These are phyloP conservation scores for Nomada flava DNA, from an alignment of 2,888 invertebrate genomes.

Conservation along the genomic window DNA sequence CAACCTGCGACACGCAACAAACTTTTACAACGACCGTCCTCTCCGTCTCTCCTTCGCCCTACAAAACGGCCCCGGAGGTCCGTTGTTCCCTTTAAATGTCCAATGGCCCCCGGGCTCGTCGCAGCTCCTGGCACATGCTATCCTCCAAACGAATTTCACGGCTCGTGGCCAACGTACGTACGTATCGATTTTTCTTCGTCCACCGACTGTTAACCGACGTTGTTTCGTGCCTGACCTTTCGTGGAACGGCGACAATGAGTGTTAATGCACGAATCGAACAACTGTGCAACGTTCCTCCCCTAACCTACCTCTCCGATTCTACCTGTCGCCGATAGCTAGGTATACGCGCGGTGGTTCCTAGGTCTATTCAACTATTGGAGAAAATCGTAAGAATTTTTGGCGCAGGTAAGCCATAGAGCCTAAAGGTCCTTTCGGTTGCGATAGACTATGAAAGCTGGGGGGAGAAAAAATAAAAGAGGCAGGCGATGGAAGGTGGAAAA, in stretches of 20 bases:
- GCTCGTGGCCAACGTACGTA: constrained; percentile 69
- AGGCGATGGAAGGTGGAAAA: constrained; percentile 51
- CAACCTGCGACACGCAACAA: constrained; percentile 25
- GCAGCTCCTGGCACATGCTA: background rate
- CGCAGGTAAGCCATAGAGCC: background rate
- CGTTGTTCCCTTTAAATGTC: constrained; percentile 46
- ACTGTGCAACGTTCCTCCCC: background rate
- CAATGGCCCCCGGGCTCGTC: background rate
- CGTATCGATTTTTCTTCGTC: constrained; percentile 73
- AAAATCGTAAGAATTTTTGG: background rate
- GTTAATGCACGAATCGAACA: background rate
- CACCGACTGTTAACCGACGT: constrained; percentile 31
- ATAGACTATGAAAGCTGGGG: background rate
- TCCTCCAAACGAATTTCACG: constrained; percentile 35
- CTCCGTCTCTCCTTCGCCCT: background rate
- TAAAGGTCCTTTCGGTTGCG: too few species aligned
- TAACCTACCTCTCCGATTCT: constrained; percentile 24
- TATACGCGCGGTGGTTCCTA: background rate
- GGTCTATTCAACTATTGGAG: background rate
- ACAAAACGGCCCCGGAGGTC: background rate
- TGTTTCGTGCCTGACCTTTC: constrained; percentile 54
- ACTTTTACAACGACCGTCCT: background rate
- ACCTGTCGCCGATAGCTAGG: constrained; percentile 33
- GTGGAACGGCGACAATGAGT: constrained; percentile 43
- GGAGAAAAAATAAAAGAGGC: constrained; percentile 30